Conservation (phyloP, 2,113 vertebrate genomes). For the Nerophis lumbriciformis region DNA sequence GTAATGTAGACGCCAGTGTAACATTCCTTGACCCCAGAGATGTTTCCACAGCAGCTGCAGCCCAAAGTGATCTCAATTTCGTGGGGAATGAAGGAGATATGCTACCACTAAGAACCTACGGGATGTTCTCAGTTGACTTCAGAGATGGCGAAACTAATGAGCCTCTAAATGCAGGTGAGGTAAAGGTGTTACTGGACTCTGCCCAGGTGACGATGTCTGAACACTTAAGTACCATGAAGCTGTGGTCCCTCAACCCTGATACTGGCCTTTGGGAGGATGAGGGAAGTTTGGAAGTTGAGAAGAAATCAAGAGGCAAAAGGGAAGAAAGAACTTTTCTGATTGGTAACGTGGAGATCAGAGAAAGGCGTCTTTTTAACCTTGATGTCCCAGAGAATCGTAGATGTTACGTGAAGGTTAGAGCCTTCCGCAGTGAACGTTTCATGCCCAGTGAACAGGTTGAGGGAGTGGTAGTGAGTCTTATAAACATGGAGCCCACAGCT, state of each 20-base stretch:
- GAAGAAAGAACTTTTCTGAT: constrained; percentile 92
- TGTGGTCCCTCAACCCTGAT: constrained; percentile 94
- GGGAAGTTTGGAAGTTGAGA: constrained; percentile 79
- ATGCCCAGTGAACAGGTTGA: constrained; percentile 89
- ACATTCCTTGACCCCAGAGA: constrained; percentile 93
- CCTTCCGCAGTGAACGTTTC: constrained; percentile 89
- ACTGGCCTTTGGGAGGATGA: constrained; percentile 97
- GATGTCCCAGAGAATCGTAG: constrained; percentile 92
- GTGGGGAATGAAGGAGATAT: constrained; percentile 84
- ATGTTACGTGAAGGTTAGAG: constrained; percentile 90
- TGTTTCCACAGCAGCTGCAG: constrained; percentile 78
- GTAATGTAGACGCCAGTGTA: constrained; percentile 89
- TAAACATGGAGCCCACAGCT: constrained; percentile 87
- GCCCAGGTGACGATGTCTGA: constrained; percentile 86
- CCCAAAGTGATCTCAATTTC: constrained; percentile 93
- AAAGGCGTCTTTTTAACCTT: constrained; percentile 91
- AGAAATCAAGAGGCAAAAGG: constrained; percentile 76
- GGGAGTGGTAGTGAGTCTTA: constrained; percentile 87
- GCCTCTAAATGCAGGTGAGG: constrained; percentile 84
- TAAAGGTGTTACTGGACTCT: constrained; percentile 88
- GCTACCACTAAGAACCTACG: constrained; percentile 87
- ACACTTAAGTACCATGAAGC: constrained; percentile 84
- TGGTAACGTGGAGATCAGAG: constrained; percentile 97
- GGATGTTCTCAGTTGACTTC: constrained; percentile 98
- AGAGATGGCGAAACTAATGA: constrained; percentile 76